These are phyloP conservation scores for Lycaon pictus DNA, from an alignment of 2,113 vertebrate genomes.

Conservation along the genomic window DNA sequence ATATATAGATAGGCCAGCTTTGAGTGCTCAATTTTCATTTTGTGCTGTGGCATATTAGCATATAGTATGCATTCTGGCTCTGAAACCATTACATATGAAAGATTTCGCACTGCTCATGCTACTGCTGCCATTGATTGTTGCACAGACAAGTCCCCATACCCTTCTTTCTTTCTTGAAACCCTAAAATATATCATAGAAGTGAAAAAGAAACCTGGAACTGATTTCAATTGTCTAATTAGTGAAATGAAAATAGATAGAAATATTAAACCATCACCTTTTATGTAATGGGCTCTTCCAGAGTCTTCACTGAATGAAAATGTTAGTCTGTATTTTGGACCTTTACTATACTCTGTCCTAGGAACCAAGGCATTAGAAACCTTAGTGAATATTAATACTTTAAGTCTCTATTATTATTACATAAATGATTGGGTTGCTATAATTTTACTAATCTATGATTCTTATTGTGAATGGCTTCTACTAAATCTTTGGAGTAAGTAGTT, in stretches of 20 bases:
- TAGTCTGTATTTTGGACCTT: background rate
- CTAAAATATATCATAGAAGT: background rate
- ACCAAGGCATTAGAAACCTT: background rate
- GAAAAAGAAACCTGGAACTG: background rate
- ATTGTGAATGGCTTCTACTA: background rate
- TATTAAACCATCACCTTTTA: background rate
- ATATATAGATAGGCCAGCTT: background rate
- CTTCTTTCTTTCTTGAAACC: background rate
- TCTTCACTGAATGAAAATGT: background rate
- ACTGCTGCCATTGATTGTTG: background rate
- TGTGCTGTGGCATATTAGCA: background rate
- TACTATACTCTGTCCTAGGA: background rate
- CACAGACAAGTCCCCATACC: background rate
- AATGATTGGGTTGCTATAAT: background rate
- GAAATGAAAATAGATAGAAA: slow-evolving; percentile 30
- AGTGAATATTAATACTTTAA: background rate
- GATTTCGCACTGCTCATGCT: background rate
- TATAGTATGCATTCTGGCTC: background rate
- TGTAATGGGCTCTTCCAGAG: background rate
- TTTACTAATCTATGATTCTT: background rate
- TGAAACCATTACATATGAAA: background rate
- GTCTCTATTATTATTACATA: background rate
- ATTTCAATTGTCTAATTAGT: slow-evolving; percentile 17
- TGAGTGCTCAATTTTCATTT: slow-evolving; percentile 32
- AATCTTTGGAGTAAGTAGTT: background rate